Percentiles rank a stretch among this genome's conserved stretches.
These are phyloP conservation scores for Epinotia bilunana DNA, from an alignment of 2,888 invertebrate species.

Conservation along the genomic window DNA sequence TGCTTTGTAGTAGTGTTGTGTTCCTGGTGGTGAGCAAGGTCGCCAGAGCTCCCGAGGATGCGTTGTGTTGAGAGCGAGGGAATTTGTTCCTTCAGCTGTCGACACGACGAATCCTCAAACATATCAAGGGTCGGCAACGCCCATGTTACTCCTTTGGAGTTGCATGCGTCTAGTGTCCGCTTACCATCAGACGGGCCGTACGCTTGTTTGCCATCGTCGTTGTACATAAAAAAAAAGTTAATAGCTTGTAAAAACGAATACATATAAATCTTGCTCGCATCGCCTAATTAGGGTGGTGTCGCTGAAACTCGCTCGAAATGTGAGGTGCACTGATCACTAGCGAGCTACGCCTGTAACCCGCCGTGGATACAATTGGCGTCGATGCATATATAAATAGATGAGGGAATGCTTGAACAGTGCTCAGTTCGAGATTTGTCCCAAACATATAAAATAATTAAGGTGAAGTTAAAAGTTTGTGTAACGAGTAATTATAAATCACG, in stretches of 20 bases:
- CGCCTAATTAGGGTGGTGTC: neutral
- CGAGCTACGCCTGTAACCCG: neutral
- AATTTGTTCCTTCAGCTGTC: too few species aligned
- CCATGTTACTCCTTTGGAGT: too few species aligned
- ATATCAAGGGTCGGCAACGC: too few species aligned
- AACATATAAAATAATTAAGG: neutral
- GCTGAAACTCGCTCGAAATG: constrained; percentile 12
- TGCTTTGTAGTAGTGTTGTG: too few species aligned
- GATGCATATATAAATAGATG: constrained; percentile 5
- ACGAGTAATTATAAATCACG: neutral
- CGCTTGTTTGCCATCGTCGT: too few species aligned
- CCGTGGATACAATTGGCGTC: neutral
- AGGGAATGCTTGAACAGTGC: neutral
- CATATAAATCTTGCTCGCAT: neutral
- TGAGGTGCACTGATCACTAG: constrained; percentile 13
- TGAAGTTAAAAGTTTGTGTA: neutral
- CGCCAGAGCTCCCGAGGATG: too few species aligned
- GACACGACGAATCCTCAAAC: too few species aligned
- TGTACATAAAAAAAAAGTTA: too few species aligned
- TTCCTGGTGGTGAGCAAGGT: too few species aligned
- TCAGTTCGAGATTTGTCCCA: neutral
- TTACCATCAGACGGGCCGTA: too few species aligned
- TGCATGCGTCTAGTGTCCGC: too few species aligned
- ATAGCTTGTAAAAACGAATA: neutral
- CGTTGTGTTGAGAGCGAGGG: too few species aligned